Percentiles rank a stretch among this genome's conserved stretches.
These are phyloP conservation scores for Pontoporia blainvillei DNA, from an alignment of 2,113 vertebrate genomes.

Conservation along the genomic window DNA sequence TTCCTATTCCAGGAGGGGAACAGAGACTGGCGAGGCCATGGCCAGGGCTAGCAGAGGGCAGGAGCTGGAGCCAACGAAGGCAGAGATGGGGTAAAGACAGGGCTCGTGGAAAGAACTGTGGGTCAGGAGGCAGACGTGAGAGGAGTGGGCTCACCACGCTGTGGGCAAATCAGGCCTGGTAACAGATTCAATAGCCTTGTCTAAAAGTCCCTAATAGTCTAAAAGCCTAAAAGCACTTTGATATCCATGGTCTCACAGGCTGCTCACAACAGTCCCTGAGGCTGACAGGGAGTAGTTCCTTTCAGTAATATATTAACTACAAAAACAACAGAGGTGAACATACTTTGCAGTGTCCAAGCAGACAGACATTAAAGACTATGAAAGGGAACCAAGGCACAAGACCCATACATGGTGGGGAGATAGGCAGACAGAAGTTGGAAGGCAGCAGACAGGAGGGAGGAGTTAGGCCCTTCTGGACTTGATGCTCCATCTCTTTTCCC, in stretches of 20 bases:
- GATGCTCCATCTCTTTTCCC: neutral
- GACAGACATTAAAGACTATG: neutral
- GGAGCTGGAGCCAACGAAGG: neutral
- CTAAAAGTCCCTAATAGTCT: neutral
- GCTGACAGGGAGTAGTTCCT: neutral
- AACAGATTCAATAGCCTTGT: neutral
- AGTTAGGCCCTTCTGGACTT: neutral
- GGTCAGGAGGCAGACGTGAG: neutral
- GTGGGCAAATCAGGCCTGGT: neutral
- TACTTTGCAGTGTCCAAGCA: neutral
- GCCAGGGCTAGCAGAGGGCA: neutral
- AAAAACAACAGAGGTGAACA: neutral
- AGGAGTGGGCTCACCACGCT: neutral
- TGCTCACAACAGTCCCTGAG: neutral
- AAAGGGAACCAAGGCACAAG: neutral
- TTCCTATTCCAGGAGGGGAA: neutral
- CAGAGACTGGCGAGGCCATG: neutral
- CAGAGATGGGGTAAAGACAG: neutral
- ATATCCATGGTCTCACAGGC: neutral
- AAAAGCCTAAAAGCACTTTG: neutral
- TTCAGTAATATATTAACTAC: neutral
- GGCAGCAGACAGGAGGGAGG: neutral
- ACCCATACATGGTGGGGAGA: neutral
- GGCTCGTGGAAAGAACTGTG: neutral
- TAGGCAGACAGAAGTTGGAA: neutral